Conservation (phyloP, 2,888 invertebrate genomes). For the Lithophane socia region DNA sequence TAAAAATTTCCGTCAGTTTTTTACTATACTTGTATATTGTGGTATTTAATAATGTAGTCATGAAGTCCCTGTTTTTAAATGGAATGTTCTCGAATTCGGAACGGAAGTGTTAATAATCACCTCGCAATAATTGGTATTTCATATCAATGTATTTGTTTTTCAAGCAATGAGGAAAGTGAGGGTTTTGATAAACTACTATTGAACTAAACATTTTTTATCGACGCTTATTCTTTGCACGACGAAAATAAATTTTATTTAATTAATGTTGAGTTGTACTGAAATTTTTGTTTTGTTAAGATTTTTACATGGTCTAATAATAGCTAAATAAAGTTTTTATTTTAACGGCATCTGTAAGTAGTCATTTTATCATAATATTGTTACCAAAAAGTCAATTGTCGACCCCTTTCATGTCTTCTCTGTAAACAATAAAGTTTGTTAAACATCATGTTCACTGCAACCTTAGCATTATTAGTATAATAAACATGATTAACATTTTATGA, state of each 20-base stretch:
- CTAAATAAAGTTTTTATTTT: conserved; percentile 71
- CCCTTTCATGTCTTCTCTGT: conserved; percentile 73
- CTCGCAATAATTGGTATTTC: conserved; percentile 74
- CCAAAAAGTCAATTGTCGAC: conserved; percentile 85
- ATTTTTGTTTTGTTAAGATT: conserved; percentile 79
- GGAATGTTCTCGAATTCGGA: conserved; percentile 65
- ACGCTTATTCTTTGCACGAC: conserved; percentile 72
- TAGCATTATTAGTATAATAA: conserved; percentile 87
- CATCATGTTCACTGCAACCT: conserved; percentile 85
- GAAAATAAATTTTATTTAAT: conserved; percentile 74
- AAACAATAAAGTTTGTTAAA: conserved; percentile 73
- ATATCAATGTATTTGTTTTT: conserved; percentile 68
- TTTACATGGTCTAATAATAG: conserved; percentile 68
- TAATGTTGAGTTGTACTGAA: conserved; percentile 75
- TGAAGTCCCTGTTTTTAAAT: conserved; percentile 67
- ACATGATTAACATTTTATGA: conserved; percentile 82
- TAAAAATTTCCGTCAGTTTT: conserved; percentile 79
- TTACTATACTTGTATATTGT: conserved; percentile 79
- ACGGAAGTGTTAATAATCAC: conserved; percentile 68
- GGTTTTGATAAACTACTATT: conserved; percentile 72
- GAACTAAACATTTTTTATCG: conserved; percentile 57
- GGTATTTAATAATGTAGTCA: conserved; percentile 70
- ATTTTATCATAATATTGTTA: conserved; percentile 79
- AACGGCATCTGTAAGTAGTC: conserved; percentile 73
- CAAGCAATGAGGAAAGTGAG: conserved; percentile 69